Percentiles rank a stretch among this genome's conserved stretches.
Evolutionary conservation across 2,113 vertebrate genomes (phyloP).

Genomic region (Brachyistius frenatus): DNA sequence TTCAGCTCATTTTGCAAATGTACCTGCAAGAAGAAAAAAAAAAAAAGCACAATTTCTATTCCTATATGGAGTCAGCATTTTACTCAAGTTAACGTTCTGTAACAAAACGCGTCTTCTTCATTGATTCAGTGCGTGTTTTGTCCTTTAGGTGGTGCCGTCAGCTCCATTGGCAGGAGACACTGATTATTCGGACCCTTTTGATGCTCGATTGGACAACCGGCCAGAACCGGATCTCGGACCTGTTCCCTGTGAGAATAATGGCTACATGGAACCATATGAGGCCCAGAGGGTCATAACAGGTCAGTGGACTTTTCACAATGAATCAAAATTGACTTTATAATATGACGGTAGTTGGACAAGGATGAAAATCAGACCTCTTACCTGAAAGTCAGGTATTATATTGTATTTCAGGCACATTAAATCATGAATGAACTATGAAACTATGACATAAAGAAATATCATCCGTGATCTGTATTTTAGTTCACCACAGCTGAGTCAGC

Average conservation of each 20-base stretch:
- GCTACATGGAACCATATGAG: slow-evolving; percentile 98
- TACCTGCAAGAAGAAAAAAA: background rate
- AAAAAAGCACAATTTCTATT: background rate
- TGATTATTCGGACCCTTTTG: slow-evolving; percentile 96
- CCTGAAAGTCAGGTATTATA: background rate
- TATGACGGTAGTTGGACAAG: background rate
- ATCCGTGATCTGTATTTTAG: slow-evolving; percentile 12
- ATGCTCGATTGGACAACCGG: slow-evolving; percentile 88
- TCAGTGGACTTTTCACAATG: slow-evolving; percentile 59
- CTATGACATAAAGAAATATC: background rate
- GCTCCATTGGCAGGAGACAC: slow-evolving; percentile 81
- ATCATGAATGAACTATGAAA: slow-evolving; percentile 26
- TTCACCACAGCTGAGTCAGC: background rate
- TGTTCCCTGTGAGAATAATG: slow-evolving; percentile 87
- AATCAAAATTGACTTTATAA: background rate
- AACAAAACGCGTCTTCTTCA: background rate
- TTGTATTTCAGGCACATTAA: slow-evolving; percentile 26
- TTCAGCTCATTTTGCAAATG: slow-evolving; percentile 1
- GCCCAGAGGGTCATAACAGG: slow-evolving; percentile 97
- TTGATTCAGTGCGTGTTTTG: background rate
- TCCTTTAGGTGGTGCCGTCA: slow-evolving; percentile 82
- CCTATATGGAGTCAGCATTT: slow-evolving; percentile 2
- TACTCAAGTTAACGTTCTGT: slow-evolving; percentile 18
- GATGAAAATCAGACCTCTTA: background rate
- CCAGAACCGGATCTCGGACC: slow-evolving; percentile 73